A percentile compares a stretch with the other conserved stretches of the same genome.
phyloP scores from a whole-genome alignment of 2,888 invertebrate species.

The Dolichomitus sp. region DNA sequence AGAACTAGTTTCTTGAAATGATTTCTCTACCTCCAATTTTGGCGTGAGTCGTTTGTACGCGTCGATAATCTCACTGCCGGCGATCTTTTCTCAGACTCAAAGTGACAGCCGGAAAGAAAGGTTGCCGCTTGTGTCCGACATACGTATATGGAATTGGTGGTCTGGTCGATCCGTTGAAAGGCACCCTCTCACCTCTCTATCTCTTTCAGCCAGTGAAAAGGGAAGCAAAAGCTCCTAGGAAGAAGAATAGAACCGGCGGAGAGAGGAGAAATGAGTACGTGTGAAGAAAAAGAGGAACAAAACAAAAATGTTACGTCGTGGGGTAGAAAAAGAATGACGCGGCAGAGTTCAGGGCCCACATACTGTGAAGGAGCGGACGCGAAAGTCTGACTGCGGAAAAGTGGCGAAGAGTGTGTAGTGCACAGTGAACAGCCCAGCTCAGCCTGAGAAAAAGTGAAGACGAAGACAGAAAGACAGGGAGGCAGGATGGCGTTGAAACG shows the following conservation, averaged over 20 bases:
- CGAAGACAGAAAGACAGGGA: conserved; percentile 64
- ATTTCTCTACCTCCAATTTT: conserved; percentile 44
- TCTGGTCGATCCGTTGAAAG: conserved; percentile 21
- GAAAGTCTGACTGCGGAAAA: conserved; percentile 14
- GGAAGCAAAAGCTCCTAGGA: conserved; percentile 7
- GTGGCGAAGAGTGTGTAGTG: conserved; percentile 13
- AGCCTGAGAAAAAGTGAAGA: conserved; percentile 1
- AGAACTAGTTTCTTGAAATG: conserved; percentile 37
- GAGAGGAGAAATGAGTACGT: conserved; percentile 39
- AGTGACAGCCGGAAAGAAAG: conserved; percentile 54
- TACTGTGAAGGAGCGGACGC: conserved; percentile 30
- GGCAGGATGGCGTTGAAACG: conserved; percentile 71
- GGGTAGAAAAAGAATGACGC: conserved; percentile 57
- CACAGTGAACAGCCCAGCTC: conserved; percentile 26
- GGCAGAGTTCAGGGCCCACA: conserved; percentile 60
- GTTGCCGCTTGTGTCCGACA: not conserved
- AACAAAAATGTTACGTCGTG: conserved; percentile 62
- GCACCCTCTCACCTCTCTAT: not conserved
- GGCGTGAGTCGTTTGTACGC: conserved; percentile 57
- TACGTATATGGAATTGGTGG: conserved; percentile 3
- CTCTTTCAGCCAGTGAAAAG: conserved; percentile 25
- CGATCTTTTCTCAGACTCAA: conserved; percentile 43
- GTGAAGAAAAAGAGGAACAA: conserved; percentile 27
- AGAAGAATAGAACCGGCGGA: conserved; percentile 51
- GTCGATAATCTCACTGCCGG: conserved; percentile 36